phyloP scores from a whole-genome alignment of 1,140 invertebrate genomes.

The Euschistus heros region DNA sequence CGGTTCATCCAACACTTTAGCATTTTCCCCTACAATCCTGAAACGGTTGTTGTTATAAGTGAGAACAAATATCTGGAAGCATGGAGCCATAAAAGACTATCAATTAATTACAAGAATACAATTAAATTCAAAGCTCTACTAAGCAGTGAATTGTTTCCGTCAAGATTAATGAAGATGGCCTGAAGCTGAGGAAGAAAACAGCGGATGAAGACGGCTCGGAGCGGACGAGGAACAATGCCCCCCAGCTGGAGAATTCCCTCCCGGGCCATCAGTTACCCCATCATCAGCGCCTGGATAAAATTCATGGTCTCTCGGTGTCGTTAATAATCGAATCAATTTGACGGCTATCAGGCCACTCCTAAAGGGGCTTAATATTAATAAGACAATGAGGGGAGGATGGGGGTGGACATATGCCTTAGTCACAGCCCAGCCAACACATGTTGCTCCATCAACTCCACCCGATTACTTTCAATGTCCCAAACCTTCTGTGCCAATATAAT shows the following conservation, averaged over 20 bases:
- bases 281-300: neutral
- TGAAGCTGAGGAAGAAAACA: no score
- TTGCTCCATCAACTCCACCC: neutral
- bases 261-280: constrained; percentile 1
- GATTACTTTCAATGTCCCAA: neutral
- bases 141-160: no score
- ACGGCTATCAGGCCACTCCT: neutral
- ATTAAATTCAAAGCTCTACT: no score
- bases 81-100: no score
- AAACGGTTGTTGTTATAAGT: no score
- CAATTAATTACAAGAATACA: no score
- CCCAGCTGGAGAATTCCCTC: neutral
- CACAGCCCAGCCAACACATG: neutral
- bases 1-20: no score
- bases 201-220: no score
- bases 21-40: no score
- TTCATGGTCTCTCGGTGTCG: neutral
- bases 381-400: constrained; percentile 3
- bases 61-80: no score
- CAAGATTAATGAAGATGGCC: no score
- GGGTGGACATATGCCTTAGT: constrained; percentile 9
- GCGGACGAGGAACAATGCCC: neutral
- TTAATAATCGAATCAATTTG: constrained; percentile 10
- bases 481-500: neutral
- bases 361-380: neutral